phyloP scores from a whole-genome alignment of 2,797 vertebrate species.

The Luscinia luscinia region DNA sequence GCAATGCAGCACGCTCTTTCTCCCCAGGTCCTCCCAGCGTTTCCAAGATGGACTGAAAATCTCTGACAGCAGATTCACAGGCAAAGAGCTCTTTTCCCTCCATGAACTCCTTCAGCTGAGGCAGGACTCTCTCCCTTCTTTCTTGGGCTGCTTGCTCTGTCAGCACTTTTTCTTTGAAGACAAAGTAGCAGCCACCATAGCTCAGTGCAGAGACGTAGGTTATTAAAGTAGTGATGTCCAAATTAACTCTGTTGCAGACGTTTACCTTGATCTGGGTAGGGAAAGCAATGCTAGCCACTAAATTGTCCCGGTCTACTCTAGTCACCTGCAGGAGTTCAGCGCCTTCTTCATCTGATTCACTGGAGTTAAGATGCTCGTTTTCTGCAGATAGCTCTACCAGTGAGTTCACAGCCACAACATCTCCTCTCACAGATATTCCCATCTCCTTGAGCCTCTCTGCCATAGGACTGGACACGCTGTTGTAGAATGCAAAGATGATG shows the following conservation, averaged over 20 bases:
- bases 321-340: conserved; percentile 76
- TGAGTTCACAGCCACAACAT: conserved; percentile 89
- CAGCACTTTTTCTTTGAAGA: conserved; percentile 92
- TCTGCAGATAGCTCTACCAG: conserved; percentile 65
- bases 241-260: conserved; percentile 86
- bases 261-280: conserved; percentile 87
- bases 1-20: conserved; percentile 82
- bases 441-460: conserved; percentile 89
- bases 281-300: conserved; percentile 85
- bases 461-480: conserved; percentile 91
- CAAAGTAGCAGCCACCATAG: conserved; percentile 88
- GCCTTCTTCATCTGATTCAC: conserved; percentile 74
- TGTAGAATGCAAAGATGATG: conserved; percentile 95
- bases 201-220: conserved; percentile 92
- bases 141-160: conserved; percentile 94
- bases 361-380: conserved; percentile 9
- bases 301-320: conserved; percentile 82
- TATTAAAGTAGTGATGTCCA: conserved; percentile 96
- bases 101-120: conserved; percentile 89
- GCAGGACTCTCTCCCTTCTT: conserved; percentile 86
- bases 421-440: conserved; percentile 91
- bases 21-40: conserved; percentile 90
- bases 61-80: conserved; percentile 88
- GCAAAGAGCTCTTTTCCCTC: conserved; percentile 91
- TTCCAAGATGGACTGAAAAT: conserved; percentile 91